Evolutionary conservation across 2,797 vertebrate genomes (phyloP).

Genomic region (Lateolabrax maculatus): DNA sequence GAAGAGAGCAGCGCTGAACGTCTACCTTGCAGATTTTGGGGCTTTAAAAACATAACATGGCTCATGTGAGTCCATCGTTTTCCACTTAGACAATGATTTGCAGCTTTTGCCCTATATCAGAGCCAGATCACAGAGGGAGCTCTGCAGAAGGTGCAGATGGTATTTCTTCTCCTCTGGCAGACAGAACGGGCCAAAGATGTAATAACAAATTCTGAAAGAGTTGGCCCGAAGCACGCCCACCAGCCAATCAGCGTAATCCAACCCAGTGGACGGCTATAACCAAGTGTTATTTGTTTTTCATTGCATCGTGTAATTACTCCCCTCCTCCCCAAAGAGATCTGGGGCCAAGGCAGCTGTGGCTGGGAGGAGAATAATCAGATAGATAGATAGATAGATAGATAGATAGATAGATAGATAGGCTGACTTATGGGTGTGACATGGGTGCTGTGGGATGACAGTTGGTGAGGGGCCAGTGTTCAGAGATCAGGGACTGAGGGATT

Average conservation of each 20-base stretch:
- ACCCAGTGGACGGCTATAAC: conserved; percentile 49
- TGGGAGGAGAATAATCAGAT: conserved; percentile 13
- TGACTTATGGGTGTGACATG: conserved; percentile 22
- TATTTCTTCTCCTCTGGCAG: conserved; percentile 64
- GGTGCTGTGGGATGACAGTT: conserved; percentile 17
- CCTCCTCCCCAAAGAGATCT: conserved; percentile 37
- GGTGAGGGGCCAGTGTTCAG: conserved; percentile 29
- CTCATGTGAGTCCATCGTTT: conserved; percentile 43
- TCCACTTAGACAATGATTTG: conserved; percentile 59
- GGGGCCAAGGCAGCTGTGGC: conserved; percentile 48
- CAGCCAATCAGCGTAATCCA: conserved; percentile 64
- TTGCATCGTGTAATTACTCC: conserved; percentile 61
- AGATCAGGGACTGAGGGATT: conserved; percentile 29
- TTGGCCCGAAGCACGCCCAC: conserved; percentile 39
- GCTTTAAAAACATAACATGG: conserved; percentile 51
- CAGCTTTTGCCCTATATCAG: conserved; percentile 52
- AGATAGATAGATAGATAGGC: conserved; percentile 33
- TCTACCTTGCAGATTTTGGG: conserved; percentile 49
- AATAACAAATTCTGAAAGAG: conserved; percentile 61
- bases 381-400: conserved; percentile 28
- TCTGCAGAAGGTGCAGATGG: conserved; percentile 70
- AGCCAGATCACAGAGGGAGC: conserved; percentile 56
- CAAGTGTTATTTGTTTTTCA: conserved; percentile 72
- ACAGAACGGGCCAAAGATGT: conserved; percentile 54
- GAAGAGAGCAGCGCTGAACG: conserved; percentile 3